Evolutionary conservation across 37 sponge, comb jelly and placozoan species (phyloP), one percentile per base, ranked within the genome.

Genomic region (Lycopodina hypogea): DNA sequence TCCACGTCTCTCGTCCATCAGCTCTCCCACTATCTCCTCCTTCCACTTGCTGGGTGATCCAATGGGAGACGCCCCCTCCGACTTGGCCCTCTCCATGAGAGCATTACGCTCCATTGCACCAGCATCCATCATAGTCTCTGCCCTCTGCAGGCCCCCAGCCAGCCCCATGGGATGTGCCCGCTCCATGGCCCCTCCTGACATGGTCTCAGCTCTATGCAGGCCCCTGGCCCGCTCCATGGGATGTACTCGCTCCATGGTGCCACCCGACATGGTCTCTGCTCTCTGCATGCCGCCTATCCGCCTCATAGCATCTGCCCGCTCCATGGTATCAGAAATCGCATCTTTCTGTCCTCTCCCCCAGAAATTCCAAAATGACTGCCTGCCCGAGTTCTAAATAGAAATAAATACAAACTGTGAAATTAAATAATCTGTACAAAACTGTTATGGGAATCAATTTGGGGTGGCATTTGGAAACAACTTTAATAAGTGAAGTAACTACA

Each of bases 341-440:
- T 68, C 57, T n/a, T 53, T 41, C 15, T 45, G 40, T 17, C 75
- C 56, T 2, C 83, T 4, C 8, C 68, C 75, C 68, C 75, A 83
- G 68, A 83, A 83, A 36, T 37, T 38, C 83, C 83, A 83, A 38
- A 75, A 83, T 1, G 75, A 83, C 57, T 68, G 56, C 29, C 68
- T 56, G 66, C 4, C 32, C 53, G 73, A 21, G 36, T 51, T 14
- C 28, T 11, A 35, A 24, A 72, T 14, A 22, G 1, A 45, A 71
- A 42, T 21, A 18, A 39, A 19, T 19, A 71, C 51, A 22, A 2
- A 71, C 69, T 37, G 12, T 4, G 30, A 38, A 12, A 68, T 34
- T n/a, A n/a, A n/a, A n/a, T n/a, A n/a, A 28, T 63, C 24, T 63
- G 26, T 23, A 63, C 65, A 23, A 24, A 63, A 21, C 15, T 63